Evolutionary conservation across 92 coral and sea anemone genomes (phyloP), one percentile per base, ranked within the genome.

Genomic region (Zoanthus sociatus): DNA sequence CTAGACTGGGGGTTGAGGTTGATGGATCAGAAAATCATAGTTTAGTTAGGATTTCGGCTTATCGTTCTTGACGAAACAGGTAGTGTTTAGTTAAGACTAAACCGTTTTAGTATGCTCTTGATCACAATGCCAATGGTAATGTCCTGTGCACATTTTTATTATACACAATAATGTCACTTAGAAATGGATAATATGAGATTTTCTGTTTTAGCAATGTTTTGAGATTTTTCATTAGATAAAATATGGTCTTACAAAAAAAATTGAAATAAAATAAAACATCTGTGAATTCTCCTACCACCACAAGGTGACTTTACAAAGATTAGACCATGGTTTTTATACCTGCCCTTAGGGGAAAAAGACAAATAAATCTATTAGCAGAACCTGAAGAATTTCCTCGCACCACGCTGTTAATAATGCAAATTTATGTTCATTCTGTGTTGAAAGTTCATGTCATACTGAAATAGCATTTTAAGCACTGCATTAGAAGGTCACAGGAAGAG

Each of bases 391-490:
- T 42, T 37, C 72, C 71, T 67, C 50, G 72, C 47, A 50, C 18
- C 46, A 21, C 20, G 85, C 85, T 81, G 60, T 18, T 81, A 67
- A 37, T 37, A 37, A 13, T 20, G 55, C 44, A 81, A 46, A 33
- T 20, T 44, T 81, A 50, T 20, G 53, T 81, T 66, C 75, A 81
- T 21, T 26, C 85, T 46, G 85, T 10, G 85, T 9, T 81, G 85
- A 81, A 81, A 81, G 85, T 69, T 81, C 85, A 67, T 76, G 90
- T 90, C 92, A 90, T 58, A 58, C 32, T 26, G 78, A 88, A 84
- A 91, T 91, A 88, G 94, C 75, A 88, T 88, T 84, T 91, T 91
- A 91, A 91, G 92, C 84, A 71, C 75, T 64, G 86, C 69, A 17
- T 63, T 17, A 20, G 44, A 55, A 77, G 94, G 94, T 88, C 90